Evolutionary conservation across 2,113 vertebrate species (phyloP).

Genomic region (Bubo blakistoni): DNA sequence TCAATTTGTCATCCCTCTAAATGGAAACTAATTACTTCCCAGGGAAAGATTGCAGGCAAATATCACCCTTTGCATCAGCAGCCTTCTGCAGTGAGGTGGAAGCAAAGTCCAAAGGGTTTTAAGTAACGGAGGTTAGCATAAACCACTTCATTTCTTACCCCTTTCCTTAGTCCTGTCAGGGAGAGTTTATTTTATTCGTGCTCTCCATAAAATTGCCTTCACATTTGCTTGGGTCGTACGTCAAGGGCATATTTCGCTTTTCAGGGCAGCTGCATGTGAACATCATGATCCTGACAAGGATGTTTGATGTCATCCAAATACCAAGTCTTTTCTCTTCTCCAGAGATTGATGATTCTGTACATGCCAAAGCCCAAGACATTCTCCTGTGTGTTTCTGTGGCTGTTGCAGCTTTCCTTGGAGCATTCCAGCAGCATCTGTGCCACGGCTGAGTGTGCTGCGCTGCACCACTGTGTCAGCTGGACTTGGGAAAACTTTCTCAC

Average conservation of each 20-base stretch:
- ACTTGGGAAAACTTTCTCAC: background rate
- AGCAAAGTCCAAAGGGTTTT: conserved; percentile 56
- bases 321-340: background rate
- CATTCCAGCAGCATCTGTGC: background rate
- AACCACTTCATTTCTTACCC: conserved; percentile 3
- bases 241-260: conserved; percentile 45
- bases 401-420: background rate
- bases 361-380: background rate
- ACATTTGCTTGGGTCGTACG: background rate
- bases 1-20: conserved; percentile 86
- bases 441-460: background rate
- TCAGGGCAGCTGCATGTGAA: conserved; percentile 43
- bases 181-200: conserved; percentile 47
- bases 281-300: conserved; percentile 24
- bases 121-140: background rate
- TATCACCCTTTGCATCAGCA: conserved; percentile 63
- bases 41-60: conserved; percentile 74
- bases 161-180: background rate
- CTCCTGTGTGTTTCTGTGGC: background rate
- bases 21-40: conserved; percentile 85
- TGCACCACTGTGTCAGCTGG: background rate
- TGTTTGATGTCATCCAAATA: background rate
- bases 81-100: conserved; percentile 63
- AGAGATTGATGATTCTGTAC: background rate
- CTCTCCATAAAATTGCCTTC: conserved; percentile 32